A percentile compares a stretch with the other conserved stretches of the same genome.
phyloP scores from a whole-genome alignment of 2,888 invertebrate genomes.

The Scaptomyza flava region DNA sequence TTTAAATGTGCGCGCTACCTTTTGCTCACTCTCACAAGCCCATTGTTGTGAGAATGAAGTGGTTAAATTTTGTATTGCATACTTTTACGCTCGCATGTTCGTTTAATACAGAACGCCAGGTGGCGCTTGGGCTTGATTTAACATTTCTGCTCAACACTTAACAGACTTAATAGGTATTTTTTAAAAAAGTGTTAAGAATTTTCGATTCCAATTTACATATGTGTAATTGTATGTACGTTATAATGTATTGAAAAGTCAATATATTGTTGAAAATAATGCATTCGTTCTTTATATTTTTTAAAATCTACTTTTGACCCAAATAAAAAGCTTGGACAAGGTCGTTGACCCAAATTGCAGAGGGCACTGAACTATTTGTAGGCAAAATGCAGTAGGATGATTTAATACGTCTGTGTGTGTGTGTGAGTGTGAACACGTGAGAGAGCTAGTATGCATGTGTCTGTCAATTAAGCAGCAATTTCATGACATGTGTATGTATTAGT shows the following conservation, averaged over 20 bases:
- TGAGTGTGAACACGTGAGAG: too few species aligned
- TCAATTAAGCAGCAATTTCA: too few species aligned
- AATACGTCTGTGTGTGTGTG: constrained; percentile 1
- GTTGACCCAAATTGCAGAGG: constrained; percentile 84
- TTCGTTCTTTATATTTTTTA: too few species aligned
- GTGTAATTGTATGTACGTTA: too few species aligned
- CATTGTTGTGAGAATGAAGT: constrained; percentile 12
- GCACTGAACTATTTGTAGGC: constrained; percentile 81
- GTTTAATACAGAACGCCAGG: constrained; percentile 26
- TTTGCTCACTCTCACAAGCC: constrained; percentile 49
- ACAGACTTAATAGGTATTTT: background rate
- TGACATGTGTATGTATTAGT: too few species aligned
- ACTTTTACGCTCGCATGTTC: constrained; percentile 55
- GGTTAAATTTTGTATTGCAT: constrained; percentile 48
- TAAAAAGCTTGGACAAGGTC: constrained; percentile 74
- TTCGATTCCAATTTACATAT: too few species aligned
- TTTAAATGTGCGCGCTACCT: constrained; percentile 18
- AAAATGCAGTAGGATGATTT: constrained; percentile 13
- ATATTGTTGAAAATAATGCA: background rate
- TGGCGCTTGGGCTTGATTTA: constrained; percentile 5
- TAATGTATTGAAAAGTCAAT: too few species aligned
- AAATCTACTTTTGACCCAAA: constrained; percentile 68
- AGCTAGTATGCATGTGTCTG: too few species aligned
- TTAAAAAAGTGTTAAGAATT: too few species aligned
- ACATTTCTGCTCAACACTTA: constrained; percentile 27